These are phyloP conservation scores for Glossosoma conforme DNA, from an alignment of 1,140 invertebrate genomes.

Conservation along the genomic window DNA sequence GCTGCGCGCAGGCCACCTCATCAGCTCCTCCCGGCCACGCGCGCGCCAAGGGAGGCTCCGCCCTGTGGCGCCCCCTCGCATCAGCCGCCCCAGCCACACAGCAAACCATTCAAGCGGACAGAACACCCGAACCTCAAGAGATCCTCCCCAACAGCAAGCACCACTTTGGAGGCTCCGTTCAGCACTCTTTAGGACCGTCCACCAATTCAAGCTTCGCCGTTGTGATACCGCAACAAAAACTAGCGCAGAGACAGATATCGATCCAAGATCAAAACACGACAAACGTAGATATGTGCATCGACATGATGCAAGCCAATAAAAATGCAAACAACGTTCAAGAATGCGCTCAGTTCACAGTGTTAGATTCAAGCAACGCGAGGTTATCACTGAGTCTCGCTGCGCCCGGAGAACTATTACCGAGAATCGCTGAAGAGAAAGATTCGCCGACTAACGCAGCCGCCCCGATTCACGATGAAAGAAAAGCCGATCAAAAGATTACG, in stretches of 20 bases:
- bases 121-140: constrained; percentile 38
- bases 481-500: constrained; percentile 21
- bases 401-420: constrained; percentile 54
- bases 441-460: constrained; percentile 62
- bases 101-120: constrained; percentile 36
- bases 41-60: constrained; percentile 36
- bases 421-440: constrained; percentile 80
- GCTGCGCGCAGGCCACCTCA: constrained; percentile 49
- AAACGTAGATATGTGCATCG: constrained; percentile 25
- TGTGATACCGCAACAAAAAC: constrained; percentile 27
- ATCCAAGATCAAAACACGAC: constrained; percentile 11
- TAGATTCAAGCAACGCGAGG: constrained; percentile 21
- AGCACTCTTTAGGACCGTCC: constrained; percentile 23
- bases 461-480: constrained; percentile 20
- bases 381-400: constrained; percentile 43
- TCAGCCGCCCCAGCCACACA: constrained; percentile 39
- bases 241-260: constrained; percentile 13
- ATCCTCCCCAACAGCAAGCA: constrained; percentile 31
- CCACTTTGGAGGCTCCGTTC: constrained; percentile 35
- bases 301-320: constrained; percentile 21
- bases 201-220: constrained; percentile 30
- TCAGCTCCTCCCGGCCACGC: constrained; percentile 40
- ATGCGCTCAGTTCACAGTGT: constrained; percentile 19
- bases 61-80: constrained; percentile 33
- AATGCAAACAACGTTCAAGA: constrained; percentile 9